Conservation (phyloP, 2,113 vertebrate species). For the Pangasianodon gigas region DNA sequence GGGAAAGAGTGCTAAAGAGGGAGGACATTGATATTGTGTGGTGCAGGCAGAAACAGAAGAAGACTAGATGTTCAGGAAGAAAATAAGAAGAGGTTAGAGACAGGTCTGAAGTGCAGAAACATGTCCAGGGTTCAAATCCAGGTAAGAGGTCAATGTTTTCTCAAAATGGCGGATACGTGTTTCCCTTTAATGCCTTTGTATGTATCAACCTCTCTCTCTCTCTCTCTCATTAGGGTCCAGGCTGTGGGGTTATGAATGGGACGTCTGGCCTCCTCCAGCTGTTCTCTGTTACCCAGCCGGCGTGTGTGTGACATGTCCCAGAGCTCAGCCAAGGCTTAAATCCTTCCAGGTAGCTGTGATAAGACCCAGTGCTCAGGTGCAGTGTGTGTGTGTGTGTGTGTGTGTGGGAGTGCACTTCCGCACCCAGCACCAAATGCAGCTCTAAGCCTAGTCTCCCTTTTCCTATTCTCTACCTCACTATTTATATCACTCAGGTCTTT, state of each 20-base stretch:
- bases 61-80: background rate
- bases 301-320: constrained; percentile 53
- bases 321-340: constrained; percentile 46
- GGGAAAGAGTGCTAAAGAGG: background rate
- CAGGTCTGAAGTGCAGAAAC: constrained; percentile 5
- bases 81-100: background rate
- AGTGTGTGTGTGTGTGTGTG: constrained; percentile 18
- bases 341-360: constrained; percentile 59
- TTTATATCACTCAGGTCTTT: constrained; percentile 53
- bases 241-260: constrained; percentile 77
- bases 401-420: constrained; percentile 49
- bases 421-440: constrained; percentile 52
- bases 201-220: constrained; percentile 25
- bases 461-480: constrained; percentile 36
- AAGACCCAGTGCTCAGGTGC: constrained; percentile 59
- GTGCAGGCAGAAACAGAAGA: background rate
- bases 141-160: constrained; percentile 32
- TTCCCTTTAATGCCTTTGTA: background rate
- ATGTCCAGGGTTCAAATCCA: constrained; percentile 24
- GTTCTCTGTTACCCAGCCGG: constrained; percentile 75
- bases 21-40: background rate
- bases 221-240: constrained; percentile 36
- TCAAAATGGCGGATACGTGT: background rate
- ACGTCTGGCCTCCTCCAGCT: constrained; percentile 75
- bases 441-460: constrained; percentile 48